Base-by-base conservation (phyloP, 2,797 vertebrate genomes). In the Cryptoblepharus egeriae region DNA sequence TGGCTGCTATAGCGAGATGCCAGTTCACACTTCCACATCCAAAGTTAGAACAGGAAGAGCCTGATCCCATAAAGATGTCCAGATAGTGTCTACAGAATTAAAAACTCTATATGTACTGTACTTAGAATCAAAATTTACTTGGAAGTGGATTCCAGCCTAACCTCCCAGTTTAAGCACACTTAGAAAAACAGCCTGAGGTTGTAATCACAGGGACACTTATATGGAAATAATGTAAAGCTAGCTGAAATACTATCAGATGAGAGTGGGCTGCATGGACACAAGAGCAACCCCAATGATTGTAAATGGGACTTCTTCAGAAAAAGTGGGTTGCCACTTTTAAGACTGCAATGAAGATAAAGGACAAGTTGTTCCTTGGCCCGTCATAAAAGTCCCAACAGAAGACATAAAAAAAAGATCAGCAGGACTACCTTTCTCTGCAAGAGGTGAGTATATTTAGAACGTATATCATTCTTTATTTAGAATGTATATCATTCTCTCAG, bases 371-470 rank as follows among this genome's bases (percentile, higher is more conserved):
- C n/a, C 10, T 26, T 20, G 3, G 12, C 57, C 26, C 35, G 28
- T 28, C n/a, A 70, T 55, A 24, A 52, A 42, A n/a, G 35, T 55
- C 32, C 15, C 39, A 6, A 69, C 55, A 28, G 37, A 49, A n/a
- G n/a, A 60, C n/a, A n/a, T n/a, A 30, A 68, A 35, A 60, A 58
- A 9, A 32, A 61, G 39, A 67, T n/a, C 52, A 49, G 61, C 35
- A 42, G 16, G 10, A 52, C 1, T 16, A 30, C 13, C 13, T 16
- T 52, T 67, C 52, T 9, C 22, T 45, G 24, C 22, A 49, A n/a
- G 20, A 52, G 65, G 24, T 64, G 49, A 37, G n/a, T 75, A 76
- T 76, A 52, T 80, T 86, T 81, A 73, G 76, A 83, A 32, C 18
- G 18, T 78, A 45, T 37, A 52, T 37, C 52, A 57, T 42, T 57